Base-by-base conservation (phyloP, 1,140 invertebrate species). In the Plectrocnemia conspersa region DNA sequence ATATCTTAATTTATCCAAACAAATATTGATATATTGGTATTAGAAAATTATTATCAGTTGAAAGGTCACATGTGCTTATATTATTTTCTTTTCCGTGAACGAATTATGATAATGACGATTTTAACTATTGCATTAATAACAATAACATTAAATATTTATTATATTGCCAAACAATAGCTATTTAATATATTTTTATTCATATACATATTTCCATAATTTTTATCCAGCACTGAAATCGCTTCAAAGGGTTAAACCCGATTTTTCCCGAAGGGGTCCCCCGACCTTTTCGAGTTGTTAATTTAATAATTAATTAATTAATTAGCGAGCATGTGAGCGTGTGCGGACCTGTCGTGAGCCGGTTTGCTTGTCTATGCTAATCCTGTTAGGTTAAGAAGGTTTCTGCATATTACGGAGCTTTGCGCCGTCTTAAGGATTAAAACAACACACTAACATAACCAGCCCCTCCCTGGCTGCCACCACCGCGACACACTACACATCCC, bases 321-420 rank as follows among this genome's bases (percentile, higher is more conserved):
- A 23, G 16, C 24, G 15, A 21, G 7, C 36, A 21, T 15, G 15
- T 18, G 23, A 32, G 44, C 5, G 47, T 38, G 47, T 50, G 32
- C 47, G 33, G 27, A n/a, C 33, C 35, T 50, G 47, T 50, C 47
- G 22, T 38, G 41, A 54, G 48, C 53, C 50, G 23, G 52, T 68
- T 68, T 70, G 68, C 76, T 75, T 78, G 76, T 75, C 69, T 74
- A 75, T 74, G 77, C 75, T 80, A 80, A 80, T 80, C 78, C 75
- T 78, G 78, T 80, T 80, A 79, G 77, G 76, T 78, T 79, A 80
- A 79, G 77, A 79, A 79, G 78, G 77, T 79, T 79, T 79, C 77
- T 77, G 76, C 77, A 79, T 79, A 80, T 79, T 78, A 80, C 73
- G 64, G 70, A 77, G 77, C 75, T 79, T 78, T 78, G 70, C 70